A percentile compares a stretch with the other conserved stretches of the same genome.
Conservation (phyloP, 1,140 invertebrate genomes). For the Procambarus virginalis region DNA sequence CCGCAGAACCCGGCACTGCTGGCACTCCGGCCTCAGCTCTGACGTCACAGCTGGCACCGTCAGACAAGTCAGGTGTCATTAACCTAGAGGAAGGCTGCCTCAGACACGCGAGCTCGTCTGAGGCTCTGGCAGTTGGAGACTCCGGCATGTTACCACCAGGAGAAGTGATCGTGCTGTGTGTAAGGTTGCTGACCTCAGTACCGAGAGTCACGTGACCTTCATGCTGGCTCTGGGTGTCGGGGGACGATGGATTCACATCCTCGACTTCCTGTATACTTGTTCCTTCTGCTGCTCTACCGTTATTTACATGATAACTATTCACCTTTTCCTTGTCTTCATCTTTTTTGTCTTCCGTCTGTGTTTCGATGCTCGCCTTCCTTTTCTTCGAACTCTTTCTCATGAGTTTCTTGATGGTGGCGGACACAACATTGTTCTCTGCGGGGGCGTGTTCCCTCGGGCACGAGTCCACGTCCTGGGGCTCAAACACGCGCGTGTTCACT, state of each 20-base stretch:
- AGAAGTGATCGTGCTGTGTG: slow-evolving; percentile 4
- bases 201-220: not conserved
- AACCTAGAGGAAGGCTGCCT: slow-evolving; percentile 12
- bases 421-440: slow-evolving; percentile 6
- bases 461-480: slow-evolving; percentile 20
- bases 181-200: not conserved
- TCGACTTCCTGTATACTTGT: not conserved
- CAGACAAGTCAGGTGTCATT: not conserved
- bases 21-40: slow-evolving; percentile 33
- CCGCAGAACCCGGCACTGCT: slow-evolving; percentile 25
- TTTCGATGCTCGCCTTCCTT: slow-evolving; percentile 52
- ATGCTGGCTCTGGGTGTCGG: slow-evolving; percentile 7
- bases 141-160: slow-evolving; percentile 9
- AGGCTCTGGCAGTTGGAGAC: slow-evolving; percentile 6
- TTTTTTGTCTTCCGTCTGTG: slow-evolving; percentile 38
- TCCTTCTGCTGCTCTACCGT: not conserved
- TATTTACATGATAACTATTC: not conserved
- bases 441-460: not conserved
- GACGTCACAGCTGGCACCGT: slow-evolving; percentile 20
- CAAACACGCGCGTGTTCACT: slow-evolving; percentile 48
- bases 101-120: slow-evolving; percentile 13
- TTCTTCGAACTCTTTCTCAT: slow-evolving; percentile 52
- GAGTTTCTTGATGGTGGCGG: slow-evolving; percentile 45
- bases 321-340: slow-evolving; percentile 16
- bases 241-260: slow-evolving; percentile 6